A percentile compares a stretch with the other conserved stretches of the same genome.
phyloP scores from a whole-genome alignment of 2,888 invertebrate genomes.

The Drosophila affinis region DNA sequence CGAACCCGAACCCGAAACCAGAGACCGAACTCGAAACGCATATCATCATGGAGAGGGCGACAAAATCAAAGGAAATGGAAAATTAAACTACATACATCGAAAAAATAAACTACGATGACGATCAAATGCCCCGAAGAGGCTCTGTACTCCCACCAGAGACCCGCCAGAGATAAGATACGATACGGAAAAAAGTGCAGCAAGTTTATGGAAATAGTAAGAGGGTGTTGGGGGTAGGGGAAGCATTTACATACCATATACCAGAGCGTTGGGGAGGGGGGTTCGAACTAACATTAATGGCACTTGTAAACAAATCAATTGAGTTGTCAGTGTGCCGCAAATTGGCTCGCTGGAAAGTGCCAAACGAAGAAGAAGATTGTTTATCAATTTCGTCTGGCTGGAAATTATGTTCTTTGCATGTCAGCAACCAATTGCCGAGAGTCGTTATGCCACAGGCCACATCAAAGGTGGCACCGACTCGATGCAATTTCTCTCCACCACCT shows the following conservation, averaged over 20 bases:
- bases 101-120: constrained; percentile 24
- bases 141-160: background rate
- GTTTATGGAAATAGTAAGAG: constrained; percentile 31
- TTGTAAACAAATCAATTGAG: constrained; percentile 75
- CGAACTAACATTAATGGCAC: constrained; percentile 69
- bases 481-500: constrained; percentile 14
- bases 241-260: constrained; percentile 63
- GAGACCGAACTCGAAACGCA: background rate
- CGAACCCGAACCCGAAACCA: background rate
- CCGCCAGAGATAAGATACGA: constrained; percentile 32
- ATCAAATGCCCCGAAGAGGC: constrained; percentile 58
- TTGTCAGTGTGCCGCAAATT: constrained; percentile 62
- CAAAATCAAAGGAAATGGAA: constrained; percentile 70
- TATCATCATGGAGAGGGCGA: constrained; percentile 25
- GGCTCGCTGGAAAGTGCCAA: constrained; percentile 49
- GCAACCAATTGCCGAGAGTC: constrained; percentile 75
- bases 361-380: constrained; percentile 54
- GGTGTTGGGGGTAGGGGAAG: constrained; percentile 8
- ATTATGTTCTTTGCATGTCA: constrained; percentile 82
- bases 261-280: background rate
- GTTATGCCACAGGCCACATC: constrained; percentile 42
- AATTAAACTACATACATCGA: constrained; percentile 57
- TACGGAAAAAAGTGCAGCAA: constrained; percentile 30
- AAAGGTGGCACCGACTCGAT: constrained; percentile 62
- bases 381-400: constrained; percentile 61